A percentile compares a stretch with the other conserved stretches of the same genome.
phyloP scores from a whole-genome alignment of 2,797 vertebrate species.

The Borostomias antarcticus region DNA sequence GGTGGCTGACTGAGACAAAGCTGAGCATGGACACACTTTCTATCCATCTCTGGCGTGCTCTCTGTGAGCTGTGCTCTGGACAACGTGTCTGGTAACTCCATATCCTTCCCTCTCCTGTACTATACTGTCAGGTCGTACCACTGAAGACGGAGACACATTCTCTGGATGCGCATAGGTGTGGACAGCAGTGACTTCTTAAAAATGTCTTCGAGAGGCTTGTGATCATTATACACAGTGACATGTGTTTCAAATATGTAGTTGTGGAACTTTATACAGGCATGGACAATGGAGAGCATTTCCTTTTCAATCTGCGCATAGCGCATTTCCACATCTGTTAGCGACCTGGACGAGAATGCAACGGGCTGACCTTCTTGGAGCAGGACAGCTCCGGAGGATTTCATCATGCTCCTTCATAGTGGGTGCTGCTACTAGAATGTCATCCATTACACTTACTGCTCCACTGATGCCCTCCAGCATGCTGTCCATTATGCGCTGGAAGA shows the following conservation, averaged over 20 bases:
- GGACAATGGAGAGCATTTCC: slow-evolving; percentile 30
- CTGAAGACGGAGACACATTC: slow-evolving; percentile 23
- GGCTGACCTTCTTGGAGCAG: slow-evolving; percentile 20
- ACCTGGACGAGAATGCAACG: slow-evolving; percentile 18
- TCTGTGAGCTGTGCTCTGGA: slow-evolving; percentile 22
- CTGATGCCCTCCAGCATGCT: slow-evolving; percentile 11
- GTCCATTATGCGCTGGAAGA: slow-evolving; percentile 25
- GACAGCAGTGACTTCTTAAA: too few relatives aligned
- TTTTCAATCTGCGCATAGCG: slow-evolving; percentile 20
- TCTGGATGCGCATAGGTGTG: slow-evolving; percentile 28
- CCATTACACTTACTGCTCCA: slow-evolving; percentile 20
- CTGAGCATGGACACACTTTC: slow-evolving; percentile 28
- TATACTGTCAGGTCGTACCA: slow-evolving; percentile 30
- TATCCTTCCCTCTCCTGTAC: slow-evolving; percentile 27
- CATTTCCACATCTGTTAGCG: slow-evolving; percentile 14
- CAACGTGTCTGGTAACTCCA: slow-evolving; percentile 35
- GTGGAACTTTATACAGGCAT: slow-evolving; percentile 30
- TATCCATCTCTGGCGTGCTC: slow-evolving; percentile 1
- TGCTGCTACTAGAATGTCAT: slow-evolving; percentile 27
- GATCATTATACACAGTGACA: slow-evolving; percentile 33
- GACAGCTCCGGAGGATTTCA: slow-evolving; percentile 20
- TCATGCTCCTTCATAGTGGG: slow-evolving; percentile 8
- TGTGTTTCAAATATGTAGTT: slow-evolving; percentile 29
- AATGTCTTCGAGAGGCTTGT: slow-evolving; percentile 34
- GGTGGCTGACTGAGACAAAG: slow-evolving; percentile 9